A percentile compares a stretch with the other conserved stretches of the same genome.
These are phyloP conservation scores for Pristis pectinata DNA, from an alignment of 2,797 vertebrate genomes.

Conservation along the genomic window DNA sequence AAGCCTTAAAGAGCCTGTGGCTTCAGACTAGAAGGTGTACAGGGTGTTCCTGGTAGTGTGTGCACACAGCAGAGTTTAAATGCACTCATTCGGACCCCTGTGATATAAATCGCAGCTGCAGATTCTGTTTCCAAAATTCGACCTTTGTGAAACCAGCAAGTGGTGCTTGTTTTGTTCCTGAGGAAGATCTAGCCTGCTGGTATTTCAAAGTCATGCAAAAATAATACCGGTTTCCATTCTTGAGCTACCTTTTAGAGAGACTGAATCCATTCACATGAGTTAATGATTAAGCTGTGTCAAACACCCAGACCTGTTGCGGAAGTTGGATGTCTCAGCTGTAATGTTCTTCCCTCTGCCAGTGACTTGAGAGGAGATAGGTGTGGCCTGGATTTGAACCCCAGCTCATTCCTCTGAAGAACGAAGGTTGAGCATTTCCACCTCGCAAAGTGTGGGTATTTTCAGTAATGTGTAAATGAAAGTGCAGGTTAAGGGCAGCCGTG, in stretches of 20 bases:
- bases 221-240: background rate
- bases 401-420: background rate
- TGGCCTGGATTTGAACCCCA: background rate
- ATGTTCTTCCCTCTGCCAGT: background rate
- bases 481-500: background rate
- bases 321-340: background rate
- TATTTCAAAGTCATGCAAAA: background rate
- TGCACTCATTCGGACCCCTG: background rate
- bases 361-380: background rate
- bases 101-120: background rate
- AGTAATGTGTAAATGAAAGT: background rate
- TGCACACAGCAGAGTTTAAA: background rate
- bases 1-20: too few relatives aligned
- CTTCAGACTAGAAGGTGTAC: background rate
- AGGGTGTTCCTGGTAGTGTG: background rate
- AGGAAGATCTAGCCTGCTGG: background rate
- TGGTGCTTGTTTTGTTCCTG: background rate
- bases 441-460: background rate
- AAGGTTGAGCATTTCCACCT: background rate
- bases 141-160: background rate
- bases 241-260: background rate
- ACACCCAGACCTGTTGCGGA: background rate
- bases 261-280: background rate
- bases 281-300: conserved; percentile 17
- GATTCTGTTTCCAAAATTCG: background rate